These are phyloP conservation scores for Chloroclysta siterata DNA, from an alignment of 2,888 invertebrate genomes.

Conservation along the genomic window DNA sequence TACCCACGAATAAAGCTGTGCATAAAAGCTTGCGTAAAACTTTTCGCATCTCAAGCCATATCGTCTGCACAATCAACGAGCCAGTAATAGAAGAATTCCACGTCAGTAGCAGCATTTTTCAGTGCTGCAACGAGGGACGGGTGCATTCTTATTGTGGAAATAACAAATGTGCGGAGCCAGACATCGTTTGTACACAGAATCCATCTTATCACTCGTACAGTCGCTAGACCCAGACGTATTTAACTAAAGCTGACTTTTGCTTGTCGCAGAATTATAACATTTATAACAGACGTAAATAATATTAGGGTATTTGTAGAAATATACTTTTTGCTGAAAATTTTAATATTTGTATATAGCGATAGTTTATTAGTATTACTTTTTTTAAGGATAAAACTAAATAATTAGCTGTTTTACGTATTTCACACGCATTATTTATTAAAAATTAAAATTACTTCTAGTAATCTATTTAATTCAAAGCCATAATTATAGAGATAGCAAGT, in stretches of 20 bases:
- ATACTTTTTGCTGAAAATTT: too few species aligned
- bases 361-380: too few species aligned
- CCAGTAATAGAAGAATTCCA: constrained; percentile 21
- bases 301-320: background rate
- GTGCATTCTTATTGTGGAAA: constrained; percentile 49
- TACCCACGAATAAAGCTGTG: background rate
- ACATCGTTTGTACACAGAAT: constrained; percentile 39
- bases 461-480: too few species aligned
- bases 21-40: background rate
- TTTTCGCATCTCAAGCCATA: constrained; percentile 9
- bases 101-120: constrained; percentile 19
- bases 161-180: constrained; percentile 45
- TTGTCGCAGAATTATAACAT: too few species aligned
- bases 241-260: constrained; percentile 4
- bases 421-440: too few species aligned
- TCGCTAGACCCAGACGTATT: constrained; percentile 2
- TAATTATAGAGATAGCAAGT: too few species aligned
- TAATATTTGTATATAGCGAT: too few species aligned
- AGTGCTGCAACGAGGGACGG: constrained; percentile 8
- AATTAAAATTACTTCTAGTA: too few species aligned
- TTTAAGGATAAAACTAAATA: too few species aligned
- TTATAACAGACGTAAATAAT: background rate
- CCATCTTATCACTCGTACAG: constrained; percentile 31
- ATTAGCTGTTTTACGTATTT: too few species aligned
- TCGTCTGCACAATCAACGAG: constrained; percentile 17